These are phyloP conservation scores for Heliothis virescens DNA, from an alignment of 1,140 invertebrate genomes.

Conservation along the genomic window DNA sequence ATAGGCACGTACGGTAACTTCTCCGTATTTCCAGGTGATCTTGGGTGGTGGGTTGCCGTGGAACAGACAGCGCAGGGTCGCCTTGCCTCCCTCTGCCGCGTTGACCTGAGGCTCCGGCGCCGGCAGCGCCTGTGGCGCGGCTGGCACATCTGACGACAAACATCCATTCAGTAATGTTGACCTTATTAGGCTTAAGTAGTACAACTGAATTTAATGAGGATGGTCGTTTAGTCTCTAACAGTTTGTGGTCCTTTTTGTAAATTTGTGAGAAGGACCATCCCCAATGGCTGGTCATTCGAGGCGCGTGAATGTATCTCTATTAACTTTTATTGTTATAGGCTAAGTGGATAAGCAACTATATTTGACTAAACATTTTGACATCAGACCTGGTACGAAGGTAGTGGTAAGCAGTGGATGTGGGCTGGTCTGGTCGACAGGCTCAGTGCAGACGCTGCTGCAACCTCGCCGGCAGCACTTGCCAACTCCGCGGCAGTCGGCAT, in stretches of 20 bases:
- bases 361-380: too few relatives aligned
- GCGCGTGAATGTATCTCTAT: too few relatives aligned
- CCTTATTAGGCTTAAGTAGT: background rate
- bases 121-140: slow-evolving; percentile 61
- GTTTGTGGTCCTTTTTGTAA: too few relatives aligned
- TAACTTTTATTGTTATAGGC: too few relatives aligned
- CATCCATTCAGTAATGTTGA: background rate
- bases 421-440: slow-evolving; percentile 81
- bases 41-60: slow-evolving; percentile 91
- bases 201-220: too few relatives aligned
- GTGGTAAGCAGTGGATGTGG: slow-evolving; percentile 62
- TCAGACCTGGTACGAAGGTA: slow-evolving; percentile 53
- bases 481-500: slow-evolving; percentile 92
- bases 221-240: too few relatives aligned
- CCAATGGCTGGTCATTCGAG: too few relatives aligned
- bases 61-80: slow-evolving; percentile 90
- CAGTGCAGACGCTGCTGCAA: slow-evolving; percentile 91
- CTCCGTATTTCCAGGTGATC: slow-evolving; percentile 91
- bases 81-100: slow-evolving; percentile 90
- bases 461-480: slow-evolving; percentile 94
- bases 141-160: slow-evolving; percentile 60
- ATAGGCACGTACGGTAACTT: slow-evolving; percentile 88
- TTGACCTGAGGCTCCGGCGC: slow-evolving; percentile 87
- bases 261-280: too few relatives aligned
- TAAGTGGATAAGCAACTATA: too few relatives aligned